phyloP scores from a whole-genome alignment of 1,140 invertebrate species.

The Colletes latitarsis region DNA sequence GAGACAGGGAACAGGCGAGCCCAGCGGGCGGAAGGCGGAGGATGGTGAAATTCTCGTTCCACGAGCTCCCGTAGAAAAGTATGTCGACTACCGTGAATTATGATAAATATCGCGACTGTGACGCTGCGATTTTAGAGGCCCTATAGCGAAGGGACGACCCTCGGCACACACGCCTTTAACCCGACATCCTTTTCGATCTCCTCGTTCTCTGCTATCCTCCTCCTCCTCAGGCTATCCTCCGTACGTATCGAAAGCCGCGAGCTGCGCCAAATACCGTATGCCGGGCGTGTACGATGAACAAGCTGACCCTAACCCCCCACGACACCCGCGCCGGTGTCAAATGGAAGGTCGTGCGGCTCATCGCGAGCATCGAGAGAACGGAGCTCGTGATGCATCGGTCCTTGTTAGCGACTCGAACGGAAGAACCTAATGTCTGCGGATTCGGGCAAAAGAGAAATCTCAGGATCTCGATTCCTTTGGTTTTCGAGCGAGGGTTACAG shows the following conservation, averaged over 20 bases:
- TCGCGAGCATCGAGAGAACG: slow-evolving; percentile 17
- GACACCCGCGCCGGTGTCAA: slow-evolving; percentile 17
- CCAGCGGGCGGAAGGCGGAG: not conserved
- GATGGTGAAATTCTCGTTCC: slow-evolving; percentile 44
- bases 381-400: slow-evolving; percentile 44
- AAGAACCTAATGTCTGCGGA: not conserved
- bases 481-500: too few species aligned
- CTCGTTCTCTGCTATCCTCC: not conserved
- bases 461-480: not conserved
- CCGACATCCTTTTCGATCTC: slow-evolving; percentile 38
- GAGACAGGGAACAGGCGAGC: not conserved
- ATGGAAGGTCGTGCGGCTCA: slow-evolving; percentile 36
- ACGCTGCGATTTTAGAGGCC: slow-evolving; percentile 58
- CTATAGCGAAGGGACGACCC: not conserved
- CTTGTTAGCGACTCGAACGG: not conserved
- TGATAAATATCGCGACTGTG: slow-evolving; percentile 71
- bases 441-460: not conserved
- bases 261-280: slow-evolving; percentile 35
- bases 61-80: slow-evolving; percentile 46
- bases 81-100: slow-evolving; percentile 69
- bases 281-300: slow-evolving; percentile 18
- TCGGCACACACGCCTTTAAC: slow-evolving; percentile 28
- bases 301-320: slow-evolving; percentile 30
- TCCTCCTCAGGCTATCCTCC: slow-evolving; percentile 8
- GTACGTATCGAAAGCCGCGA: slow-evolving; percentile 44